Evolutionary conservation across 1,140 invertebrate species (phyloP), one percentile per base, ranked within the genome.

Genomic region (Tetragonula clypearis): DNA sequence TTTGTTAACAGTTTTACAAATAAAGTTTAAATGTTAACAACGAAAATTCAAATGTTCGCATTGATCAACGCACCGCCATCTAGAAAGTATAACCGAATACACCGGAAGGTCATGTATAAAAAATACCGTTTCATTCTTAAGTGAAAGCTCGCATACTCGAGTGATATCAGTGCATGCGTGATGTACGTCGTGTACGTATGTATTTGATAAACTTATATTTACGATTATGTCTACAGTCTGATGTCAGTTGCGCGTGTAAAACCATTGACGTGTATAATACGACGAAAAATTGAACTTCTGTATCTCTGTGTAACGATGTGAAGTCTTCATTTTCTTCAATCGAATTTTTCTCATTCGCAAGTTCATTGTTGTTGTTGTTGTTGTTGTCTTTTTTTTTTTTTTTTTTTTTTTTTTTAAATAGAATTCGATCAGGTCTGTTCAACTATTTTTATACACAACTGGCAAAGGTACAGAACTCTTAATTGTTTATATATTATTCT

Each of bases 321-420:
- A 81, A 80, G 23, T 68, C n/a, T n/a, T n/a, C n/a, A 53, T 58
- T 58, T 73, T 80, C 68, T 58, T 66, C 74, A 74, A 81, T 68
- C 53, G 2, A 49, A 71, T 81, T 56, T 80, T 26, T 30, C 30
- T 19, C n/a, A 62, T 66, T n/a, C 17, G 30, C 4, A n/a, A n/a
- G 21, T 74, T 56, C 78, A 53, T 53, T 73, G n/a, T 55, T 41
- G 6, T 41, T n/a, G n/a, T n/a, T n/a, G n/a, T n/a, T n/a, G n/a
- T n/a, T n/a, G n/a, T n/a, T n/a, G n/a, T n/a, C n/a, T n/a, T n/a
- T n/a, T n/a, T n/a, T n/a, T n/a, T n/a, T n/a, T n/a, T n/a, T n/a
- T n/a, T n/a, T n/a, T n/a, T n/a, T n/a, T 41, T 41, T 41, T 11
- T 49, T 49, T 49, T n/a, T n/a, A 69, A n/a, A 30, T 26, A 53